Base-by-base conservation (phyloP, 2,797 vertebrate genomes). In the Hyperoplus lanceolatus region DNA sequence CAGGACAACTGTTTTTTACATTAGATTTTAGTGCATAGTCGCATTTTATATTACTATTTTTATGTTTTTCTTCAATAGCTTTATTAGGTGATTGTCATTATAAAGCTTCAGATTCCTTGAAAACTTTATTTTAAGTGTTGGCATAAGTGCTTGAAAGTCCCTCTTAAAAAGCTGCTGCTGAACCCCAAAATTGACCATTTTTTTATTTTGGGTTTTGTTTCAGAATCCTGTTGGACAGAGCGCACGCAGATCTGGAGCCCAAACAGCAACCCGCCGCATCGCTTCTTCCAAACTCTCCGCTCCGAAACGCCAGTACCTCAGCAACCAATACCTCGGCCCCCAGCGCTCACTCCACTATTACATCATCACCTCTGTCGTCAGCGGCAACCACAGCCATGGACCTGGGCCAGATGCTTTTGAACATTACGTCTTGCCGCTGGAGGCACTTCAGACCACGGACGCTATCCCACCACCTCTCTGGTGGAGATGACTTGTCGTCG, bases 371-470 rank as follows among this genome's bases (percentile, higher is more conserved):
- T 46, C 76, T 12, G 43, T 53, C 51, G 21, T 53, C 51, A 21
- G n/a, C 51, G 9, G 39, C 56, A 6, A 41, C 64, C 6, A 71
- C 87, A 16, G 96, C 96, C 8, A 94, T 96, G 96, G 97, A 98
- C 96, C 97, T 99, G 95, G 96, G 95, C 94, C 97, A 97, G 92
- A 96, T 99, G 92, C 95, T 99, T 93, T 96, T 97, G 94, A 98
- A 98, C 96, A 97, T 99, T 94, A 99, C 97, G 94, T 93, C 97
- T 75, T 97, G 97, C 95, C 96, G 98, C 94, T 99, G 98, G 98
- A 98, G 98, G 94, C 98, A 99, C 94, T 99, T 99, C 96, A 96
- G 98, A 96, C 98, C 98, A 95, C 98, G 98, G 97, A 98, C 98
- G 95, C 96, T 97, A 95, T 96, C 96, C 94, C 96, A 96, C 94